These are phyloP conservation scores for Huso huso DNA, from an alignment of 2,797 vertebrate species.

Conservation along the genomic window DNA sequence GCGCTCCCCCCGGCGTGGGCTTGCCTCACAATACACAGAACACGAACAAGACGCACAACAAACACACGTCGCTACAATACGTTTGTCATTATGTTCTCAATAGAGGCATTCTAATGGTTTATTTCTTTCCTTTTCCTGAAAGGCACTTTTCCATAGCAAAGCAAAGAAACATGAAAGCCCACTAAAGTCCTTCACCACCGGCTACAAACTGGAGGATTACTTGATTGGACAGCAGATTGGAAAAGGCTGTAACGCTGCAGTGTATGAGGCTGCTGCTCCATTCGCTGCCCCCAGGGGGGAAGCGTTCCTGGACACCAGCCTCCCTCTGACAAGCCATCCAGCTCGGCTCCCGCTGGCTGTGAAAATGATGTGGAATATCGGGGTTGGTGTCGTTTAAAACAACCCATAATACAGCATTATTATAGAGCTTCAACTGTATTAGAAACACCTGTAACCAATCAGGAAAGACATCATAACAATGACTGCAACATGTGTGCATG, in stretches of 20 bases:
- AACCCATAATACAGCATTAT: too few species aligned
- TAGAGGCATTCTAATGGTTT: neutral
- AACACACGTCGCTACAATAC: too few species aligned
- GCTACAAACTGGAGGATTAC: conserved; percentile 83
- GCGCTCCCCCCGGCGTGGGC: too few species aligned
- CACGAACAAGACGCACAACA: too few species aligned
- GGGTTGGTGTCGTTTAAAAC: conserved; percentile 51
- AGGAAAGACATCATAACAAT: too few species aligned
- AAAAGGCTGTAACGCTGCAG: conserved; percentile 80
- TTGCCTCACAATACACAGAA: too few species aligned
- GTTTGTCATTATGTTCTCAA: too few species aligned
- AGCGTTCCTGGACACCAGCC: conserved; percentile 8
- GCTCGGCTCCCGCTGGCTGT: conserved; percentile 72
- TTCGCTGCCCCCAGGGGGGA: conserved; percentile 33
- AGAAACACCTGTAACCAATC: too few species aligned
- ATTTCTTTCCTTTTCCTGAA: conserved; percentile 18
- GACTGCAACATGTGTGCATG: too few species aligned
- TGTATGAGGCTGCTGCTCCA: conserved; percentile 72
- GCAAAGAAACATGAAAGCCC: conserved; percentile 62
- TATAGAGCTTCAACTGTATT: too few species aligned
- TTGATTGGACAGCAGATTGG: conserved; percentile 76
- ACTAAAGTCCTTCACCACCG: conserved; percentile 48
- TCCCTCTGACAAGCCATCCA: conserved; percentile 35
- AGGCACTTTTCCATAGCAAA: conserved; percentile 69
- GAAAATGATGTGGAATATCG: conserved; percentile 97